Base-by-base conservation (phyloP, 2,797 vertebrate species). In the Pyrocephalus nanus region DNA sequence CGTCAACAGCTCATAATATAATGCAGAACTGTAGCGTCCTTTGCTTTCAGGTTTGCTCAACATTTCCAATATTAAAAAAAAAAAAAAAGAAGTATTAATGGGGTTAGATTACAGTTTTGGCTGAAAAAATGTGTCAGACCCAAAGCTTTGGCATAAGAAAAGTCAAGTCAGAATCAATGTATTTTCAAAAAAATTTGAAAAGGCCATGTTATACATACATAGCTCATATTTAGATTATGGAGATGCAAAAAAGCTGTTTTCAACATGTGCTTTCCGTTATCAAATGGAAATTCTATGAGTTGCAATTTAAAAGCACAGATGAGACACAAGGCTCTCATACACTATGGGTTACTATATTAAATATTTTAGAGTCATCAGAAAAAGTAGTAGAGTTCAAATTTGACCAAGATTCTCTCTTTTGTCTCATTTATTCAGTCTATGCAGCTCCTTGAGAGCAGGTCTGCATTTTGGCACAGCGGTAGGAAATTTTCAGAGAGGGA, bases 121-220 rank as follows among this genome's bases (percentile, higher is more conserved):
- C 23, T 91, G 34, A 60, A 91, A 86, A 93, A 82, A 48, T 9
- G 4, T 70, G 10, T 79, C 45, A 36, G 26, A 66, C 18, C 10
- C 18, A 74, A 88, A 71, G 17, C 3, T 87, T 36, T 74, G 53
- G 34, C 57, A 29, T n/a, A 65, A 90, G 58, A 86, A 92, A 67
- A 81, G 17, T 82, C 64, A 90, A 71, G 3, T 14, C 34, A 93
- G 43, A 93, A 89, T 11, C 18, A 83, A 60, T 12, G 6, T 30
- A 38, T 74, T 93, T 91, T 74, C 61, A 90, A n/a, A 34, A n/a
- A 90, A 77, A 86, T 43, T 64, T 83, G 23, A 53, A 88, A 82
- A 88, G 19, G 11, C 4, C 53, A 2, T 48, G 4, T 83, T 69
- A 43, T 38, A 55, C 2, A 43, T 53, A 88, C 3, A 27, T 27